A percentile compares a stretch with the other conserved stretches of the same genome.
phyloP scores from a whole-genome alignment of 2,113 vertebrate species.

The Fregetta grallaria region DNA sequence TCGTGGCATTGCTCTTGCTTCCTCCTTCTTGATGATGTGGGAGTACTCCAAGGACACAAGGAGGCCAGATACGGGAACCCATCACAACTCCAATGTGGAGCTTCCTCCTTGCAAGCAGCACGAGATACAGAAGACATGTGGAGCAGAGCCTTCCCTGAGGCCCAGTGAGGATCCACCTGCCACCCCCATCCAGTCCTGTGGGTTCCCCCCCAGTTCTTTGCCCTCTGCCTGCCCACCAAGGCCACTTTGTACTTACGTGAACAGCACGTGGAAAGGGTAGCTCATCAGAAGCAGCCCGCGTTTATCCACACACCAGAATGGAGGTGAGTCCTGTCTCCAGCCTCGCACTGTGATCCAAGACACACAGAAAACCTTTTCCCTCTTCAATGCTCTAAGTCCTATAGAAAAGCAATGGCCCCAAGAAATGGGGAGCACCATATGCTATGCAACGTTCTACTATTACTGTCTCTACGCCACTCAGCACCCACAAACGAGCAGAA shows the following conservation, averaged over 20 bases:
- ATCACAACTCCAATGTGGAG: fast-evolving
- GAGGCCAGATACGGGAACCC: background rate
- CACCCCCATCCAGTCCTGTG: background rate
- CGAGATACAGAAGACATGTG: background rate
- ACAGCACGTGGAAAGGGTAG: fast-evolving
- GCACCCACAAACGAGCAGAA: background rate
- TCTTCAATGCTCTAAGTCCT: background rate
- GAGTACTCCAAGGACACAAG: background rate
- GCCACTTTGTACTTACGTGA: fast-evolving
- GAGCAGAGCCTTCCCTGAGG: background rate
- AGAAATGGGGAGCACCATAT: background rate
- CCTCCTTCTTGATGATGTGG: background rate
- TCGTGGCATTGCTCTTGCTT: background rate
- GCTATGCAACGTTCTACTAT: background rate
- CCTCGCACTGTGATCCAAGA: background rate
- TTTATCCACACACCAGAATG: background rate
- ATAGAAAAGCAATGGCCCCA: background rate
- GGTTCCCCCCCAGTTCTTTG: background rate
- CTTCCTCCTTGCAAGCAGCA: background rate
- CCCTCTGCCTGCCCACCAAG: background rate
- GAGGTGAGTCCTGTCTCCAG: background rate
- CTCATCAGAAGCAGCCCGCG: background rate
- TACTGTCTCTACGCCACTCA: background rate
- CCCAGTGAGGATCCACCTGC: background rate
- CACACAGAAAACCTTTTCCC: background rate